These are phyloP conservation scores for Sacculina carcini DNA, from an alignment of 2,888 invertebrate species.

Conservation along the genomic window DNA sequence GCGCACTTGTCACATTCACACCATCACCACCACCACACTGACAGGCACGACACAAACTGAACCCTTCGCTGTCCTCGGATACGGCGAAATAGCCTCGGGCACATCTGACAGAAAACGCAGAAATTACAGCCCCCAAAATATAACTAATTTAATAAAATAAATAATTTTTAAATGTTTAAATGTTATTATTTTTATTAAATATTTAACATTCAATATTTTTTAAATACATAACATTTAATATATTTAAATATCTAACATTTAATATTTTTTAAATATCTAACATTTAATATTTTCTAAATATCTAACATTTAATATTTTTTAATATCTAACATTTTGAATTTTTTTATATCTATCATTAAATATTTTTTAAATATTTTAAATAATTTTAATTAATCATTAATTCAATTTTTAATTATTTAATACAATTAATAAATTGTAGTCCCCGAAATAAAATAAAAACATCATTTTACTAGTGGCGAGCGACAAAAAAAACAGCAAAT, in stretches of 20 bases:
- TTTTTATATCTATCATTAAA: not conserved
- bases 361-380: not conserved
- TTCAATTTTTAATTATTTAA: too few species aligned
- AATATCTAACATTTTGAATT: not conserved
- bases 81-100: conserved; percentile 62
- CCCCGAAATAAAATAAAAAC: too few species aligned
- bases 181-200: too few species aligned
- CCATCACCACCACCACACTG: conserved; percentile 84
- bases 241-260: not conserved
- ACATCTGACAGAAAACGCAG: conserved; percentile 29
- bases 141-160: too few species aligned
- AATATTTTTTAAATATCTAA: not conserved
- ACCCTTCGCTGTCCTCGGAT: conserved; percentile 39
- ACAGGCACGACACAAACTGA: conserved; percentile 45
- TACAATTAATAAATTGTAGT: too few species aligned
- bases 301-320: not conserved
- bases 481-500: too few species aligned
- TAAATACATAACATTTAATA: conserved; percentile 5
- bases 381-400: too few species aligned
- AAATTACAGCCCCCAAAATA: too few species aligned
- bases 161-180: too few species aligned
- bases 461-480: too few species aligned
- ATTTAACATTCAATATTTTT: too few species aligned
- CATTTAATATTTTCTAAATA: not conserved
- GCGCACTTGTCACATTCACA: conserved; percentile 40